Evolutionary conservation across 2,113 vertebrate species (phyloP).

Genomic region (Pipa parva): DNA sequence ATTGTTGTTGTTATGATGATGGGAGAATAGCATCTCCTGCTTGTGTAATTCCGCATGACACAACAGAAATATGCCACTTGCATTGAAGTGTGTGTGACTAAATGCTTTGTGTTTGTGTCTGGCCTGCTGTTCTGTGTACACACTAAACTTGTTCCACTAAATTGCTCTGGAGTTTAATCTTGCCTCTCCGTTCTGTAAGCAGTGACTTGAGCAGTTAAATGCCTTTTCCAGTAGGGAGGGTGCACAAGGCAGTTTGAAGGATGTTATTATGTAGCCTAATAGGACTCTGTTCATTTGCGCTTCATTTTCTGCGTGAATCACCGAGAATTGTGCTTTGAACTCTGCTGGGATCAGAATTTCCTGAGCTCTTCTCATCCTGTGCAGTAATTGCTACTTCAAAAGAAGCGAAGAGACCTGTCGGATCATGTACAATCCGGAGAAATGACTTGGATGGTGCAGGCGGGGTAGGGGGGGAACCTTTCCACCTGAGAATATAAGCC

Average conservation of each 20-base stretch:
- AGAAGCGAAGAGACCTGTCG: slow-evolving; percentile 24
- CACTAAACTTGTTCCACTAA: not conserved
- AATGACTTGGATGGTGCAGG: slow-evolving; percentile 8
- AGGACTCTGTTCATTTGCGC: slow-evolving; percentile 29
- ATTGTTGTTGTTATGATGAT: too few species aligned
- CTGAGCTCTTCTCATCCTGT: slow-evolving; percentile 36
- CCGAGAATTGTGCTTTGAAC: slow-evolving; percentile 33
- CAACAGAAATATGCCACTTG: too few species aligned
- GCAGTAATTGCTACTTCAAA: slow-evolving; percentile 40
- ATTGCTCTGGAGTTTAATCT: not conserved
- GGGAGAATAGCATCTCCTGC: too few species aligned
- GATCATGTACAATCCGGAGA: slow-evolving; percentile 30
- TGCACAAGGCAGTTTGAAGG: slow-evolving; percentile 16
- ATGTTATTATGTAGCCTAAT: slow-evolving; percentile 36
- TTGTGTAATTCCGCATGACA: too few species aligned
- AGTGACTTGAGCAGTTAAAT: not conserved
- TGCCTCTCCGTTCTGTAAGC: not conserved
- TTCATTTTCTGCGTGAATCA: slow-evolving; percentile 29
- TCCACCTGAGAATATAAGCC: slow-evolving; percentile 29
- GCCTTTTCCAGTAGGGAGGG: slow-evolving; percentile 7
- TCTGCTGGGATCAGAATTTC: slow-evolving; percentile 27
- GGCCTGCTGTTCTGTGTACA: not conserved
- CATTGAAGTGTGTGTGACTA: too few species aligned
- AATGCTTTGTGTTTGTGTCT: not conserved
- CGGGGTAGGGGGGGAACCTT: not conserved